Conservation (phyloP, 2,797 vertebrate genomes). For the Helicolenus hilgendorfi region DNA sequence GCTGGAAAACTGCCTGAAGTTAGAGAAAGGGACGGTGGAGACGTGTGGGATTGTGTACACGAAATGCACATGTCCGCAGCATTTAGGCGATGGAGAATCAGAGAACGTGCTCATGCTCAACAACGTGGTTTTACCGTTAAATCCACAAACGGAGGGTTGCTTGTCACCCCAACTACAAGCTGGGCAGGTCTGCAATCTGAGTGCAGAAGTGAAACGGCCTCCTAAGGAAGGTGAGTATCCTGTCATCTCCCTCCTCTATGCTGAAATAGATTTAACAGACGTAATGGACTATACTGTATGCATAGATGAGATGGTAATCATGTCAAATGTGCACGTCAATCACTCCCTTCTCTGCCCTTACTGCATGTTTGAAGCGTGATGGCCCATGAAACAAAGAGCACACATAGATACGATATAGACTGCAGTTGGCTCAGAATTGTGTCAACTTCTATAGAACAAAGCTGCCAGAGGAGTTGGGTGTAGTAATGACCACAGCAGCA, state of each 20-base stretch:
- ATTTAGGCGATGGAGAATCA: constrained; percentile 97
- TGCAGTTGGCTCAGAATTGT: constrained; percentile 68
- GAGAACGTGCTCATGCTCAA: constrained; percentile 97
- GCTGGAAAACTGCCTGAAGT: constrained; percentile 99
- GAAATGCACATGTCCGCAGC: constrained; percentile 99
- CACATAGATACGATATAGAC: constrained; percentile 78
- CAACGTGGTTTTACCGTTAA: constrained; percentile 98
- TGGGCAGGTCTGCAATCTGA: constrained; percentile 98
- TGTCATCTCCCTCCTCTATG: constrained; percentile 40
- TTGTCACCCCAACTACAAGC: constrained; percentile 98
- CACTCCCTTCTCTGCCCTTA: constrained; percentile 82
- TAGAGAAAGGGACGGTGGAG: constrained; percentile 97
- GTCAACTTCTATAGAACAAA: constrained; percentile 65
- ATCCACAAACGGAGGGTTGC: constrained; percentile 98
- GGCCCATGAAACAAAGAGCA: constrained; percentile 90
- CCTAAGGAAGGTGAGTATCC: constrained; percentile 98
- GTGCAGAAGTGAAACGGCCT: constrained; percentile 96
- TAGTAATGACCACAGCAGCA: constrained; percentile 76
- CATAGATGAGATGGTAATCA: constrained; percentile 69
- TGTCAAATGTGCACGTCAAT: constrained; percentile 86
- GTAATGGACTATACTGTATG: constrained; percentile 62
- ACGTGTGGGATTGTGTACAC: constrained; percentile 99
- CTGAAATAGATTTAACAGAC: constrained; percentile 56
- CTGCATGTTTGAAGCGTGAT: constrained; percentile 86
- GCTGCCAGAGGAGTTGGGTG: constrained; percentile 84